phyloP scores from a whole-genome alignment of 2,797 vertebrate genomes.

The Eremophila alpestris region DNA sequence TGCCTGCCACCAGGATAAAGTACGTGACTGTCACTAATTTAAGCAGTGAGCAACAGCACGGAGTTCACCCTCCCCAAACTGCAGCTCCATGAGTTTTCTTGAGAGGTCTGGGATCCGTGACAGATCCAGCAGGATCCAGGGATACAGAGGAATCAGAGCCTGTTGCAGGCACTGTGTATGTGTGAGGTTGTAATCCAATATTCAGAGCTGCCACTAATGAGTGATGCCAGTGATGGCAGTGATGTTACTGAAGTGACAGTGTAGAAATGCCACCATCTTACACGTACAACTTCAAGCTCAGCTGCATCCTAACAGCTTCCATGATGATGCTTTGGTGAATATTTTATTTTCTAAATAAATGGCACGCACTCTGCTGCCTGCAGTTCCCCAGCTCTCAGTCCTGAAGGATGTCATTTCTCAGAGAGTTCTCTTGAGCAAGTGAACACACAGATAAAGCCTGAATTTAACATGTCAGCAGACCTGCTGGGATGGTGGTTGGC shows the following conservation, averaged over 20 bases:
- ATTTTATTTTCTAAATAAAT: not conserved
- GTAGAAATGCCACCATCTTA: not conserved
- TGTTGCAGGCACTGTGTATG: not conserved
- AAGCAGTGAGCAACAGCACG: not conserved
- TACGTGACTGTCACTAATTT: not conserved
- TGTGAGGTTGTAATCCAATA: constrained; percentile 9
- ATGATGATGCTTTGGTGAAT: not conserved
- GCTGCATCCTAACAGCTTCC: not conserved
- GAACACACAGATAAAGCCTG: not conserved
- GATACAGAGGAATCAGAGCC: not conserved
- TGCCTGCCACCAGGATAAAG: not conserved
- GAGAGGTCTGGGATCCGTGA: not conserved
- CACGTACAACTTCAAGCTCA: not conserved
- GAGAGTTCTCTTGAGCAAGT: not conserved
- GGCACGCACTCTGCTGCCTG: not conserved
- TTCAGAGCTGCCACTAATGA: constrained; percentile 35
- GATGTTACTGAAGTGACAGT: not conserved
- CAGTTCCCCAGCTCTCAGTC: not conserved
- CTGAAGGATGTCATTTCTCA: not conserved
- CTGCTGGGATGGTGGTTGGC: not conserved
- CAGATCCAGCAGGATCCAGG: not conserved
- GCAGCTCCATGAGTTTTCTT: not conserved
- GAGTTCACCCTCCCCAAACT: not conserved
- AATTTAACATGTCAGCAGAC: not conserved
- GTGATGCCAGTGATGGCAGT: not conserved